Evolutionary conservation across 2,888 invertebrate genomes (phyloP).

Genomic region (Caenorhabditis zanzibari): DNA sequence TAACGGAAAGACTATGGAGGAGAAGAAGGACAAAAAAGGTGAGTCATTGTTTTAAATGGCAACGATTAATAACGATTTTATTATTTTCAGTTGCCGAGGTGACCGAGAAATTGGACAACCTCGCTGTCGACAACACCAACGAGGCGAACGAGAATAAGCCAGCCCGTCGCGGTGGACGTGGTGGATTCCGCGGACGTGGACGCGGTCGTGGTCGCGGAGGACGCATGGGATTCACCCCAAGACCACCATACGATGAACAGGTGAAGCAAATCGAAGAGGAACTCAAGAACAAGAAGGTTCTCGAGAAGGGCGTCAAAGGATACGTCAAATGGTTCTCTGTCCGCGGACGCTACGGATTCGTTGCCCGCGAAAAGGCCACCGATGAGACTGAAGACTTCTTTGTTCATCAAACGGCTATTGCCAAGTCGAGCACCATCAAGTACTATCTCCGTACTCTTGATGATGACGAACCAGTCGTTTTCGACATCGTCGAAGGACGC

Average conservation of each 20-base stretch:
- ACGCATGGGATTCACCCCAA: slow-evolving; percentile 32
- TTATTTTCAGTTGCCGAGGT: slow-evolving; percentile 59
- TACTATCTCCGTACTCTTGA: slow-evolving; percentile 93
- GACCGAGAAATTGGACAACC: slow-evolving; percentile 67
- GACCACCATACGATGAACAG: slow-evolving; percentile 47
- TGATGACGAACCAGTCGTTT: slow-evolving; percentile 70
- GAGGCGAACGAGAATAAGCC: slow-evolving; percentile 61
- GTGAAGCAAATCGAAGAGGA: slow-evolving; percentile 64
- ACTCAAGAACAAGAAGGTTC: slow-evolving; percentile 64
- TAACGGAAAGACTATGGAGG: slow-evolving; percentile 43
- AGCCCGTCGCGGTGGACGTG: slow-evolving; percentile 46
- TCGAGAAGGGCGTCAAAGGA: slow-evolving; percentile 71
- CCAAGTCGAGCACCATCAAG: slow-evolving; percentile 67
- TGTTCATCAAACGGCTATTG: slow-evolving; percentile 88
- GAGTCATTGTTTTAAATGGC: too few relatives aligned
- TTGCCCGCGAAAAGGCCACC: slow-evolving; percentile 92
- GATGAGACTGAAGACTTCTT: slow-evolving; percentile 90
- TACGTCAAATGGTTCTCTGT: slow-evolving; percentile 89
- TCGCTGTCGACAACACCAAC: slow-evolving; percentile 66
- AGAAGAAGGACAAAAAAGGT: slow-evolving; percentile 56
- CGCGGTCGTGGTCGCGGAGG: slow-evolving; percentile 53
- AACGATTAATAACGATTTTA: too few relatives aligned
- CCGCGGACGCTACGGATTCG: slow-evolving; percentile 93
- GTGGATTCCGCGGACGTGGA: slow-evolving; percentile 54
- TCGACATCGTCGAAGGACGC: slow-evolving; percentile 88